These are phyloP conservation scores for Phalloptychus januarius DNA, from an alignment of 2,797 vertebrate genomes.

Conservation along the genomic window DNA sequence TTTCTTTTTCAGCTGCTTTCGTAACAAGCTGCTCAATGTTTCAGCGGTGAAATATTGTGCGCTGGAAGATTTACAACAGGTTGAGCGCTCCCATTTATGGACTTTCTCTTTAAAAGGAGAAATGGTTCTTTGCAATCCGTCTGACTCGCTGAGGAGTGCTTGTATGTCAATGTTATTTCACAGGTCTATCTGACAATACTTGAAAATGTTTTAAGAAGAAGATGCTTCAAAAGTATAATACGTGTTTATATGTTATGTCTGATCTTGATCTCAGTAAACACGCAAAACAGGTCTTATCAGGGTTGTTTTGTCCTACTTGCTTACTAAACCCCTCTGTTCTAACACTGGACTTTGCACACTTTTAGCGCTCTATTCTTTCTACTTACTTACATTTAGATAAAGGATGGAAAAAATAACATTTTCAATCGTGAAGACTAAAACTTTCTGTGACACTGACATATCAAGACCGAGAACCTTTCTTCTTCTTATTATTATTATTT, in stretches of 20 bases:
- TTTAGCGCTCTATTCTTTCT: constrained; percentile 20
- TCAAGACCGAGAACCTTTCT: constrained; percentile 17
- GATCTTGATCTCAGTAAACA: neutral
- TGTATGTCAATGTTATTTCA: neutral
- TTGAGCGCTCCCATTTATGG: neutral
- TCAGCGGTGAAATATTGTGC: neutral
- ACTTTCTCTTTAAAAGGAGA: neutral
- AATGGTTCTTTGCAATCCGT: neutral
- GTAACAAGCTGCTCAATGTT: neutral
- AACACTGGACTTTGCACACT: constrained; percentile 22
- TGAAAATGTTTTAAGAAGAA: neutral
- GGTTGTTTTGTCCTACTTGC: constrained; percentile 32
- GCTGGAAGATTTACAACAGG: neutral
- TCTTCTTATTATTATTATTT: constrained; percentile 48
- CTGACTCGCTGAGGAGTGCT: neutral
- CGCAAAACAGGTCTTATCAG: neutral
- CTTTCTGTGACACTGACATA: constrained; percentile 34
- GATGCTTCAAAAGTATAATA: neutral
- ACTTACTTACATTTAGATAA: constrained; percentile 12
- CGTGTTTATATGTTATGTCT: neutral
- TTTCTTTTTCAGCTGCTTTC: neutral
- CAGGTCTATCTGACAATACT: neutral
- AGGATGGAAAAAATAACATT: constrained; percentile 48
- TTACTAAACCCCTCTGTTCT: constrained; percentile 56
- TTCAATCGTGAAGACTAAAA: constrained; percentile 27